phyloP scores from a whole-genome alignment of 2,113 vertebrate species.

The Craseonycteris thonglongyai region DNA sequence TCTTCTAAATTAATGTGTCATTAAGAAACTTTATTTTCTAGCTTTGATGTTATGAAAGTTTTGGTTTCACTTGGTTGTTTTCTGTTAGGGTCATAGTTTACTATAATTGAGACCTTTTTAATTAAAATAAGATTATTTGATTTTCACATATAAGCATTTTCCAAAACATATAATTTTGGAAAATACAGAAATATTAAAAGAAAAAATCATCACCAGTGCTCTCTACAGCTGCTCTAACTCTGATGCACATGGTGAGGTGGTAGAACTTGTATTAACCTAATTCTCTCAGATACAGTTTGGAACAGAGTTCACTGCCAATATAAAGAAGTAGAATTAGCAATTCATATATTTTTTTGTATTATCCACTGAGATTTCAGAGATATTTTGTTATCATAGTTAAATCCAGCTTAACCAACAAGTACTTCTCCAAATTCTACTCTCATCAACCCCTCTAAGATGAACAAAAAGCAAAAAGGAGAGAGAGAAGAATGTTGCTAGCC shows the following conservation, averaged over 20 bases:
- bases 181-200: neutral
- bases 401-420: neutral
- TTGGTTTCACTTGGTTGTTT: no score
- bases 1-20: neutral
- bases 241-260: neutral
- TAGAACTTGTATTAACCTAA: neutral
- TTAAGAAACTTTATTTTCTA: neutral
- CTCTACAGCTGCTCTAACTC: neutral
- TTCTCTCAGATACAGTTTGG: neutral
- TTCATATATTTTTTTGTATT: neutral
- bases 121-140: neutral
- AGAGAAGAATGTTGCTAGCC: neutral
- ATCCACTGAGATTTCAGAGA: neutral
- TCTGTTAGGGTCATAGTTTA: neutral
- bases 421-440: neutral
- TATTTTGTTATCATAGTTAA: neutral
- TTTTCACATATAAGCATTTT: neutral
- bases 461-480: rapidly evolving
- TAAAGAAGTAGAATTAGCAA: neutral
- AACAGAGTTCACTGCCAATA: neutral
- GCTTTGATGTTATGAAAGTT: neutral
- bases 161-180: neutral
- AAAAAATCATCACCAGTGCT: neutral
- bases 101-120: neutral
- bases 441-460: neutral